Conservation (phyloP, 2,888 invertebrate genomes). For the Siphlonurus alternatus region DNA sequence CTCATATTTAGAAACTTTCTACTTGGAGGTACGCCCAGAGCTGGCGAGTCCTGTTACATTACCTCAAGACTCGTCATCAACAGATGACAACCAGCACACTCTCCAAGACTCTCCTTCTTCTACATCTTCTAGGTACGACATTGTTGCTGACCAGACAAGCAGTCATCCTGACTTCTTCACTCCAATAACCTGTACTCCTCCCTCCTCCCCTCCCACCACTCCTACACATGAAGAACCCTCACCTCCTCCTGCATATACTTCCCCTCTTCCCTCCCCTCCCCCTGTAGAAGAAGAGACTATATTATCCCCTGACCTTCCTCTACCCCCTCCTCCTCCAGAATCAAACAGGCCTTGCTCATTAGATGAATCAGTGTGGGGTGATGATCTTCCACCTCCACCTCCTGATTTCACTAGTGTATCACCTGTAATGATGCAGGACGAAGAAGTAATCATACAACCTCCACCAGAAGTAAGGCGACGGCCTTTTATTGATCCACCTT, state of each 20-base stretch:
- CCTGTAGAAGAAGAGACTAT: neutral
- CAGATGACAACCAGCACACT: conserved; percentile 5
- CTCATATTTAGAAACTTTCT: conserved; percentile 54
- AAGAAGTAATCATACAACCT: neutral
- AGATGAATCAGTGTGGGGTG: neutral
- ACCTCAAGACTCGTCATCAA: neutral
- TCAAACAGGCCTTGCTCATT: neutral
- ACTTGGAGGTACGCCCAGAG: conserved; percentile 57
- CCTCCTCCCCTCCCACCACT: conserved; percentile 5
- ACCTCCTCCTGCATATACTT: conserved; percentile 2
- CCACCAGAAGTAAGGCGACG: neutral
- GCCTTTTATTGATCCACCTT: neutral
- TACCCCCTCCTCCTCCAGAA: conserved; percentile 5
- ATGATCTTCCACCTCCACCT: neutral
- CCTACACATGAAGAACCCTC: neutral
- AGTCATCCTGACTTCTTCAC: neutral
- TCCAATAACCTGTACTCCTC: neutral
- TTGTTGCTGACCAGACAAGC: neutral
- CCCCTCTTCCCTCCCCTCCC: conserved; percentile 5
- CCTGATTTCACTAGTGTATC: neutral
- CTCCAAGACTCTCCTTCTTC: conserved; percentile 8
- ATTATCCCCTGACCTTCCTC: conserved; percentile 5
- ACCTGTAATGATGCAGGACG: neutral
- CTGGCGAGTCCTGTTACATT: conserved; percentile 31
- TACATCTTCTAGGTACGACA: conserved; percentile 4